Evolutionary conservation across 2,888 invertebrate genomes (phyloP), one percentile per base, ranked within the genome.

Genomic region (Apantesis nais): DNA sequence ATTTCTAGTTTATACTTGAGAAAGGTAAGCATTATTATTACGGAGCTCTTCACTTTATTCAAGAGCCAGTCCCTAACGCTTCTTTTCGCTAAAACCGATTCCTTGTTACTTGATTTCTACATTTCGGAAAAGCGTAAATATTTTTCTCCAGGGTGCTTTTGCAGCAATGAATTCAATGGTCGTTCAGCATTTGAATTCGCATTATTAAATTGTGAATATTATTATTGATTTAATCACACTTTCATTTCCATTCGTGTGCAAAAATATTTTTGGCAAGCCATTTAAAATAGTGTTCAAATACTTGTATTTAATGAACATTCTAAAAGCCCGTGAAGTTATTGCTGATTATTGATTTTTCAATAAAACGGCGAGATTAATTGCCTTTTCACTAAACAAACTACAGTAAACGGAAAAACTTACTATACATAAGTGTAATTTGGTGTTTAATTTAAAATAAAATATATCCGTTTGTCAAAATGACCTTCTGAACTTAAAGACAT

Each of bases 61-160:
- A 91, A 87, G 87, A 89, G 87, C 84, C 82, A 85, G 89, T 90
- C 88, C 87, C 90, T 89, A 88, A 88, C 90, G 92, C 90, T 91
- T 81, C 90, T 89, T 88, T 83, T 83, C 91, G 90, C 92, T 95
- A 95, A 95, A 95, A 95, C 94, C 93, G 87, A 94, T 93, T 94
- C 94, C 93, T 93, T 95, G 94, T 95, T 92, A 93, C 93, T 92
- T 93, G 93, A 95, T 94, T 93, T 94, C 93, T 93, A 93, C 93
- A 93, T 94, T 94, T 93, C 91, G 90, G 92, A 93, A 93, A 93
- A 93, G 92, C 92, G 93, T 93, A 93, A 94, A 94, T 94, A 94
- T 94, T 95, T 95, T 94, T 88, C 92, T 91, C 93, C 86, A 89
- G 92, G 90, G 89, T 90, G 92, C 93, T 91, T 92, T 91, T 89